Conservation (phyloP, 2,888 invertebrate genomes). For the Nudaria mundana region DNA sequence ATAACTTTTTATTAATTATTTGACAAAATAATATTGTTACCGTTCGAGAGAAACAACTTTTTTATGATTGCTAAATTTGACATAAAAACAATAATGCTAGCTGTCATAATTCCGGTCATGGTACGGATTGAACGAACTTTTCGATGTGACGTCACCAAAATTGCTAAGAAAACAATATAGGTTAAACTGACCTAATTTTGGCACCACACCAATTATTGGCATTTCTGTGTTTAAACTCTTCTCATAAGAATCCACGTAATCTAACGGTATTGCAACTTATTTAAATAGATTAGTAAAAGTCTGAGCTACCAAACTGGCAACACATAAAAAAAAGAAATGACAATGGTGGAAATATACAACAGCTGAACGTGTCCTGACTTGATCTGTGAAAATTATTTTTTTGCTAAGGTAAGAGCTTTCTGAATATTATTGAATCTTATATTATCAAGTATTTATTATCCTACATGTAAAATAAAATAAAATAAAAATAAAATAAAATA, state of each 20-base stretch:
- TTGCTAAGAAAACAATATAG: too few species aligned
- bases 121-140: too few species aligned
- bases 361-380: not conserved
- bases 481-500: too few species aligned
- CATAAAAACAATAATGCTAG: too few species aligned
- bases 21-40: too few species aligned
- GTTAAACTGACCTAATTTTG: not conserved
- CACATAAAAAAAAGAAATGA: not conserved
- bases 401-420: not conserved
- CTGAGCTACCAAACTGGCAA: not conserved
- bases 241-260: not conserved
- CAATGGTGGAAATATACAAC: not conserved
- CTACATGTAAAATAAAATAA: too few species aligned
- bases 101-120: too few species aligned
- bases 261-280: not conserved
- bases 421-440: not conserved
- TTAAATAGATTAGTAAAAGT: not conserved
- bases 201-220: constrained; percentile 4
- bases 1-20: too few species aligned
- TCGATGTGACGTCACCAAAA: too few species aligned
- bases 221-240: not conserved
- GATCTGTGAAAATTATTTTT: not conserved
- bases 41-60: too few species aligned
- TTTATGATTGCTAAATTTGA: too few species aligned
- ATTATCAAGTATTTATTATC: not conserved